phyloP scores from a whole-genome alignment of 2,113 vertebrate genomes.

The Ochotona princeps region DNA sequence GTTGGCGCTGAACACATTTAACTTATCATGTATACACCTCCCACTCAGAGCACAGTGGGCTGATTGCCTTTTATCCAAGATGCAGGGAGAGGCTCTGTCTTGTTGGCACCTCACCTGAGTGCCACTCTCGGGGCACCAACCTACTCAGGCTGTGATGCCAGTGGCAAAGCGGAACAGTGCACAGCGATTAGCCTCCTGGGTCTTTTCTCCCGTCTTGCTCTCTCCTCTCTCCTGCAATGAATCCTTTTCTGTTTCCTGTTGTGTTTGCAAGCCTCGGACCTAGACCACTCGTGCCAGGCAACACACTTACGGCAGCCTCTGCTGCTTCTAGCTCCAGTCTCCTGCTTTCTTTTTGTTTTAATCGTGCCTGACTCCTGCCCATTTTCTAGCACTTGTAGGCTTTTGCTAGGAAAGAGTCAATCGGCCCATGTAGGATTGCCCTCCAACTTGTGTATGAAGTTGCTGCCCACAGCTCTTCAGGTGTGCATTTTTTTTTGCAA shows the following conservation, averaged over 20 bases:
- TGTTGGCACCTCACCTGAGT: fast-evolving
- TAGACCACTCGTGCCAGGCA: not conserved
- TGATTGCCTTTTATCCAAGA: not conserved
- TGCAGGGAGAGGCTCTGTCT: not conserved
- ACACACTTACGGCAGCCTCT: not conserved
- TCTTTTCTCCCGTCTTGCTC: too few relatives aligned
- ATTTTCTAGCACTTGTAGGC: not conserved
- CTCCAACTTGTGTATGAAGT: not conserved
- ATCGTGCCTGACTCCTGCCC: not conserved
- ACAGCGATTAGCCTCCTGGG: not conserved
- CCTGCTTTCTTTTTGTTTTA: not conserved
- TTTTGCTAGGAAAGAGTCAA: not conserved
- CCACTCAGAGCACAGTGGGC: not conserved
- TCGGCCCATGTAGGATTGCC: not conserved
- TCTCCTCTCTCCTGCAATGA: too few relatives aligned
- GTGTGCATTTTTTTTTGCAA: not conserved
- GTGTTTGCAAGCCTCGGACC: not conserved
- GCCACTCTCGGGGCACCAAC: fast-evolving
- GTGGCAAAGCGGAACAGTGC: fast-evolving
- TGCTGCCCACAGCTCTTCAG: not conserved
- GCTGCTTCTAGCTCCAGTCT: not conserved
- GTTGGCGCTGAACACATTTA: fast-evolving
- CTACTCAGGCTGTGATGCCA: not conserved
- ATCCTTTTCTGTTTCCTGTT: not conserved
- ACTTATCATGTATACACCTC: not conserved